phyloP scores from a whole-genome alignment of 2,113 vertebrate species.

The Lophius piscatorius region DNA sequence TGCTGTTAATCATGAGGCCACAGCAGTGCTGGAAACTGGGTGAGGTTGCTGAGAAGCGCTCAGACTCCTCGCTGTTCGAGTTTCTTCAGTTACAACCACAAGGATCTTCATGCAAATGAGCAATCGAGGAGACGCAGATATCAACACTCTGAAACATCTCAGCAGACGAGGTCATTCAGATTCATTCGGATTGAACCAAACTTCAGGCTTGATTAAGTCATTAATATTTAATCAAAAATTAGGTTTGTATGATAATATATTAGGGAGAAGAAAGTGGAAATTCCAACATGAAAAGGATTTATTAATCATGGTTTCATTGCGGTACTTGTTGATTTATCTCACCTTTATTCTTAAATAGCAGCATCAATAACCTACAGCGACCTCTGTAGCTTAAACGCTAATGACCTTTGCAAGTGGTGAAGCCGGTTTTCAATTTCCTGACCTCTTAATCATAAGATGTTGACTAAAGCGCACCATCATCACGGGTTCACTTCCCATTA shows the following conservation, averaged over 20 bases:
- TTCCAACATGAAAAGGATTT: background rate
- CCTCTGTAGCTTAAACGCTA: no score
- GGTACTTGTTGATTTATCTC: no score
- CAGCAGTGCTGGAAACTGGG: slow-evolving; percentile 5
- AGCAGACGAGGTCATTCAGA: background rate
- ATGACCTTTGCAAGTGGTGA: background rate
- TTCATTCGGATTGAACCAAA: no score
- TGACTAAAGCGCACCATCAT: slow-evolving; percentile 1
- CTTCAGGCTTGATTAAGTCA: no score
- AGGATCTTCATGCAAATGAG: background rate
- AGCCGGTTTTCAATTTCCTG: slow-evolving; percentile 13
- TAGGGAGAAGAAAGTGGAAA: background rate
- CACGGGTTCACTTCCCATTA: background rate
- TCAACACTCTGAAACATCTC: background rate
- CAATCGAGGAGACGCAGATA: background rate
- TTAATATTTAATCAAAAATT: background rate
- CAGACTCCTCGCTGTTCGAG: background rate
- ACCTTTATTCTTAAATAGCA: no score
- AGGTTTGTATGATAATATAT: background rate
- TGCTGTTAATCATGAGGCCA: slow-evolving; percentile 15
- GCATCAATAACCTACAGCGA: no score
- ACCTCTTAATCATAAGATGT: slow-evolving; percentile 21
- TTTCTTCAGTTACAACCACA: background rate
- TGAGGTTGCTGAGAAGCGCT: background rate
- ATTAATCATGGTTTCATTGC: background rate